Base-by-base conservation (phyloP, 53 echinoderm and acorn worm genomes). In the Echinometra lucunter region DNA sequence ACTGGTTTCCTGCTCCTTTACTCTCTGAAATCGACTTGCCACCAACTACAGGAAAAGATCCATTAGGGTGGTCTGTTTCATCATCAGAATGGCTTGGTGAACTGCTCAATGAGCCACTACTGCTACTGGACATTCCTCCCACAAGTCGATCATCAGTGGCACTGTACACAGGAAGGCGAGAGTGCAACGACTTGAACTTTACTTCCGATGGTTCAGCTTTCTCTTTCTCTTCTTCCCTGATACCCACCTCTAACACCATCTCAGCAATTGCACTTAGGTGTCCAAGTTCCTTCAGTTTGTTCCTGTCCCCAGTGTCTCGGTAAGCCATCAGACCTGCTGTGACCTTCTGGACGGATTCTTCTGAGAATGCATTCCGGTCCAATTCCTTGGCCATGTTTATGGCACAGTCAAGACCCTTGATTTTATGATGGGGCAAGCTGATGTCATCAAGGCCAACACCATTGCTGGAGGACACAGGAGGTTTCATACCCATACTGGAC, bases 371-470 rank as follows among this genome's bases (percentile, higher is more conserved):
- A 60, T 94, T 94, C 38, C 66, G 37, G 85, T 94, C 94, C 15
- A 94, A 49, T 10, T 83, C 37, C 37, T 58, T 44, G 42, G 85
- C 94, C 94, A 94, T 58, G 28, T 37, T 15, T 57, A 94, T 94
- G 63, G 94, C 94, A 23, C 0, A 37, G 85, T 94, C 94, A 4
- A 94, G 27, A 18, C 94, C 94, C 3, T 58, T 44, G 25, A 94
- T 57, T 6, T 21, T 92, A 45, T n/a, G 49, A n/a, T n/a, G 13
- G 23, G 85, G 85, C 56, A 94, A 42, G 66, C 58, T 60, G 66
- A 94, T 66, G 66, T 94, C 94, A 44, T 94, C 94, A 15, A 94
- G 94, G n/a, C 94, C 94, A 12, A 94, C 94, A 13, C 94, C 94
- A 85, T 30, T 47, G 10, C 37, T 32, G 13, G 35, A 44, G 37